phyloP scores from a whole-genome alignment of 2,797 vertebrate species.

The Apogon talboti region DNA sequence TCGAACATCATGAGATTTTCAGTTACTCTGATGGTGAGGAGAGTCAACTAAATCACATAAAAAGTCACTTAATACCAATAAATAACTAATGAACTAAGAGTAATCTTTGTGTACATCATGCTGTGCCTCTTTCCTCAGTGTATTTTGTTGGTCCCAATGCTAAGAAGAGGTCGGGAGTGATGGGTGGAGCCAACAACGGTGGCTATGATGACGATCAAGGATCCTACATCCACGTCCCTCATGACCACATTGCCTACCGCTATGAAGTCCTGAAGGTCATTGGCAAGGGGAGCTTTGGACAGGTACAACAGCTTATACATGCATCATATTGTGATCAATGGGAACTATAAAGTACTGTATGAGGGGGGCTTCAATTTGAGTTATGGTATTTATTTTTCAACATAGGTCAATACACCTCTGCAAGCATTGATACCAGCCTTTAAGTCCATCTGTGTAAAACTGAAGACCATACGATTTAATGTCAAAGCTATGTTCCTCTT shows the following conservation, averaged over 20 bases:
- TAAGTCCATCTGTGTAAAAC: too few species aligned
- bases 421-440: too few species aligned
- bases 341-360: too few species aligned
- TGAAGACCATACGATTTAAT: too few species aligned
- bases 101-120: fast-evolving
- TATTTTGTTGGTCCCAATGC: constrained; percentile 94
- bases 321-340: too few species aligned
- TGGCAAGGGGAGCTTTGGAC: constrained; percentile 98
- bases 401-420: too few species aligned
- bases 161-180: constrained; percentile 94
- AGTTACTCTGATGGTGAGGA: constrained; percentile 88
- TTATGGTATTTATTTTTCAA: too few species aligned
- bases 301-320: constrained; percentile 75
- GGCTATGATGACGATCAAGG: constrained; percentile 98
- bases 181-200: constrained; percentile 93
- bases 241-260: constrained; percentile 95
- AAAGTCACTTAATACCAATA: not conserved
- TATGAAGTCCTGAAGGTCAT: constrained; percentile 99
- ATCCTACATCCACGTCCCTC: constrained; percentile 97
- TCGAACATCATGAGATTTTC: constrained; percentile 97
- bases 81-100: too few species aligned
- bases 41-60: not conserved
- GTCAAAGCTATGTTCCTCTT: too few species aligned
- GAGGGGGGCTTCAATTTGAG: too few species aligned
- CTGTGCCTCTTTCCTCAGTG: constrained; percentile 64